Evolutionary conservation across 2,888 invertebrate genomes (phyloP).

Genomic region (Acanthosepion lycidas): DNA sequence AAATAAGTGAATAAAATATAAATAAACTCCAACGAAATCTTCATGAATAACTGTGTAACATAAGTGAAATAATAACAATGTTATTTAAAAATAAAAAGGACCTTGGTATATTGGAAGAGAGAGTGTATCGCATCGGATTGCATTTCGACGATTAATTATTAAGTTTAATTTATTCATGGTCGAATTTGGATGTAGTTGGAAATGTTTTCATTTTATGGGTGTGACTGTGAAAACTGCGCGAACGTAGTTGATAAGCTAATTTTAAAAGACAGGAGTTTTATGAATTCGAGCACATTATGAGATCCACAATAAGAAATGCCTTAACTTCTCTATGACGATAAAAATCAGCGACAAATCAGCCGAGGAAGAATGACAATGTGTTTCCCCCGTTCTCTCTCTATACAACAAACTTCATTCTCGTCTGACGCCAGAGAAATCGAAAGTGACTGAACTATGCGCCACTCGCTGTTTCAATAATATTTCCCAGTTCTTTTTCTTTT

Average conservation of each 20-base stretch:
- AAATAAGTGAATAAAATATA: too few species aligned
- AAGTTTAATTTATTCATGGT: slow-evolving; percentile 33
- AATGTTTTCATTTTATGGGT: too few species aligned
- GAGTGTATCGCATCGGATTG: too few species aligned
- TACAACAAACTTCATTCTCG: neutral
- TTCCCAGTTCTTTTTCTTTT: too few species aligned
- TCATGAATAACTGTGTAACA: too few species aligned
- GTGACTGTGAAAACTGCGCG: too few species aligned
- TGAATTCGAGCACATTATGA: neutral
- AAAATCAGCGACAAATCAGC: neutral
- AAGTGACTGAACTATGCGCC: neutral
- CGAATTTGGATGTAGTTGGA: neutral
- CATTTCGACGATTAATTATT: neutral
- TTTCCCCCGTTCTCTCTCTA: too few species aligned
- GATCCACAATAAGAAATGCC: neutral
- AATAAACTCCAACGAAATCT: too few species aligned
- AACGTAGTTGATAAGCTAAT: neutral
- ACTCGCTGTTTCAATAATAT: neutral
- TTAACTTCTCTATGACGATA: neutral
- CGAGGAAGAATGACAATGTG: neutral
- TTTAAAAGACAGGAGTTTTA: neutral
- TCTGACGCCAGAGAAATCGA: neutral
- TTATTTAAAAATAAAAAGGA: too few species aligned
- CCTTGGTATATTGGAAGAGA: too few species aligned
- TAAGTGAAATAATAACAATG: too few species aligned